A percentile compares a stretch with the other conserved stretches of the same genome.
phyloP scores from a whole-genome alignment of 2,888 invertebrate species.

The Ernsta delagoae region DNA sequence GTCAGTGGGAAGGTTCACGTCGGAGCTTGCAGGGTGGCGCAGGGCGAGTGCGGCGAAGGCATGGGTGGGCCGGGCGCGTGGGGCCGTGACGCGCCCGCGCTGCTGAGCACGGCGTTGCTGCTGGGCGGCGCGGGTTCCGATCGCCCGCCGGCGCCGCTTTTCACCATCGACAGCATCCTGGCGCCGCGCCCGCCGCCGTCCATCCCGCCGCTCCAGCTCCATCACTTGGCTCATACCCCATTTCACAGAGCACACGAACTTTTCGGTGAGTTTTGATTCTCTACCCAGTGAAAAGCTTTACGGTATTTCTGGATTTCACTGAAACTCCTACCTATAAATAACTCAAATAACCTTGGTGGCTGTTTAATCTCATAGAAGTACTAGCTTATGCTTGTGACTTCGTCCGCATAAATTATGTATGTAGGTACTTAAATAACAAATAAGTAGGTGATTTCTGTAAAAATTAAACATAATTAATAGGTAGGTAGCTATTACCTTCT shows the following conservation, averaged over 20 bases:
- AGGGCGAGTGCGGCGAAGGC: slow-evolving; percentile 62
- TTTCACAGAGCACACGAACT: slow-evolving; percentile 91
- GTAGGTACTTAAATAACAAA: too few species aligned
- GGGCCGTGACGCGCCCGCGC: slow-evolving; percentile 77
- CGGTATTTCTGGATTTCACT: too few species aligned
- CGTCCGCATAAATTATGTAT: too few species aligned
- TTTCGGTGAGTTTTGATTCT: slow-evolving; percentile 88
- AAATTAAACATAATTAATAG: too few species aligned
- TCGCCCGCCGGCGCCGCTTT: slow-evolving; percentile 85
- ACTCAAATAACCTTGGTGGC: too few species aligned
- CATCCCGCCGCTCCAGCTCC: slow-evolving; percentile 82
- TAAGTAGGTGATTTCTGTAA: too few species aligned
- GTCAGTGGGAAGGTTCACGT: slow-evolving; percentile 30
- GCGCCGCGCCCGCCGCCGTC: slow-evolving; percentile 88
- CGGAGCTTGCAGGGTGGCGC: slow-evolving; percentile 51
- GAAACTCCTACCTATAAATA: too few species aligned
- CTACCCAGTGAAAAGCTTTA: too few species aligned
- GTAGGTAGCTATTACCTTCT: too few species aligned
- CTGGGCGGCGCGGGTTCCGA: slow-evolving; percentile 76
- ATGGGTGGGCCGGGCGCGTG: slow-evolving; percentile 67
- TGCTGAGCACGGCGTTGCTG: slow-evolving; percentile 81
- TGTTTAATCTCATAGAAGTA: too few species aligned
- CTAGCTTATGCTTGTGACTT: too few species aligned
- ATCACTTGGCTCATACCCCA: slow-evolving; percentile 86
- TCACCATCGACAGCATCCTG: slow-evolving; percentile 94